These are phyloP conservation scores for Pogoniulus pusillus DNA, from an alignment of 2,797 vertebrate genomes.

Conservation along the genomic window DNA sequence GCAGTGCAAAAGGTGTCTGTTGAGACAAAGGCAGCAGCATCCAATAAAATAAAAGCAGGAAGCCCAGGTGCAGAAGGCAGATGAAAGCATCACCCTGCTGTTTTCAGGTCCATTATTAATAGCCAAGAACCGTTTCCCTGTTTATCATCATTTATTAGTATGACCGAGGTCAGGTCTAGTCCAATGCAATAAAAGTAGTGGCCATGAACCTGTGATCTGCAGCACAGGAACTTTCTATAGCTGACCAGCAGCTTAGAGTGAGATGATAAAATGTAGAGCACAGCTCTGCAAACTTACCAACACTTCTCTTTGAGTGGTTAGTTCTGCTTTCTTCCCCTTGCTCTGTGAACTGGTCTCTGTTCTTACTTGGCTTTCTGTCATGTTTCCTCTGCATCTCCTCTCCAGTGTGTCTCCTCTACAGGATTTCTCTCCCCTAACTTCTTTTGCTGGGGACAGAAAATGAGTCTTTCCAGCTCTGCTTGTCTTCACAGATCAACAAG, in stretches of 20 bases:
- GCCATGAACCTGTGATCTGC: background rate
- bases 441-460: background rate
- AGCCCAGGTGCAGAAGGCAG: background rate
- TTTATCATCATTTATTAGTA: background rate
- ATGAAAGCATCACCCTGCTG: background rate
- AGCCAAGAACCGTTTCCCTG: background rate
- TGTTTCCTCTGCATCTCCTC: background rate
- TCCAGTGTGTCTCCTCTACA: background rate
- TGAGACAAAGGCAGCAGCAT: background rate
- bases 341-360: background rate
- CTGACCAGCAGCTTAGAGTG: background rate
- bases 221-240: background rate
- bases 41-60: background rate
- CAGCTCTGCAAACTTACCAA: conserved; percentile 9
- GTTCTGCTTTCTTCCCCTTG: background rate
- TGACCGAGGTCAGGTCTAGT: background rate
- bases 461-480: background rate
- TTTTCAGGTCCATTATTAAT: background rate
- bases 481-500: conserved; percentile 47
- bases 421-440: background rate
- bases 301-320: background rate
- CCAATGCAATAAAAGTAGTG: background rate
- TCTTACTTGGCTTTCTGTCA: background rate
- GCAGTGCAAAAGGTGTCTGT: background rate
- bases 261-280: background rate